Evolutionary conservation across 2,888 invertebrate species (phyloP).

Genomic region (Eremobia ochroleuca): DNA sequence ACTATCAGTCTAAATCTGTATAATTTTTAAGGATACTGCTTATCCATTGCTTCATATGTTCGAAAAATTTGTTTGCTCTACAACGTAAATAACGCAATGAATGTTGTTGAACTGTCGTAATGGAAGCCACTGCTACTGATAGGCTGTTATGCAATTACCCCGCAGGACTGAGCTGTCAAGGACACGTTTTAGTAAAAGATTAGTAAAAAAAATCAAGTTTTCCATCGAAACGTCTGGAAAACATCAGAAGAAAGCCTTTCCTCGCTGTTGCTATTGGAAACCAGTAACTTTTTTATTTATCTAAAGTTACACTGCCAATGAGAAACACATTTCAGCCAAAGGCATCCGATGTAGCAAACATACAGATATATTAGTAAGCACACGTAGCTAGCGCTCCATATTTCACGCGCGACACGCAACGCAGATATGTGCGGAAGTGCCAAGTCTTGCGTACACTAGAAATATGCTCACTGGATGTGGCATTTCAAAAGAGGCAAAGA

Average conservation of each 20-base stretch:
- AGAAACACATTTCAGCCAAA: conserved; percentile 23
- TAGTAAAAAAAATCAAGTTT: background rate
- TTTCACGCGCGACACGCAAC: conserved; percentile 78
- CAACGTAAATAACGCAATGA: background rate
- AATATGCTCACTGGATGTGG: conserved; percentile 56
- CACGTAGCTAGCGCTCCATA: conserved; percentile 72
- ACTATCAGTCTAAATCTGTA: background rate
- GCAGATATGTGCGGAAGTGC: conserved; percentile 76
- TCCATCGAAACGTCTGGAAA: background rate
- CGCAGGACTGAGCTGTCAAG: background rate
- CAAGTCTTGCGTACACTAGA: conserved; percentile 70
- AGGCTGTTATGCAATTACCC: background rate
- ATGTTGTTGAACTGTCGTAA: background rate
- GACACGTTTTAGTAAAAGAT: background rate
- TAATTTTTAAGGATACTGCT: background rate
- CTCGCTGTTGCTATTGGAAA: background rate
- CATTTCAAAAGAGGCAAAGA: background rate
- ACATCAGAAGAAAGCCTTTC: background rate
- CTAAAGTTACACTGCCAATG: conserved; percentile 4
- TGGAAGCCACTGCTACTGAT: background rate
- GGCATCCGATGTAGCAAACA: conserved; percentile 32
- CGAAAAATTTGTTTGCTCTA: background rate
- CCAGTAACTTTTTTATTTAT: background rate
- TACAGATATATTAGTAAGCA: conserved; percentile 56
- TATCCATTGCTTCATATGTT: background rate